A percentile compares a stretch with the other conserved stretches of the same genome.
phyloP scores from a whole-genome alignment of 2,888 invertebrate genomes.

The Brenthis hecate region DNA sequence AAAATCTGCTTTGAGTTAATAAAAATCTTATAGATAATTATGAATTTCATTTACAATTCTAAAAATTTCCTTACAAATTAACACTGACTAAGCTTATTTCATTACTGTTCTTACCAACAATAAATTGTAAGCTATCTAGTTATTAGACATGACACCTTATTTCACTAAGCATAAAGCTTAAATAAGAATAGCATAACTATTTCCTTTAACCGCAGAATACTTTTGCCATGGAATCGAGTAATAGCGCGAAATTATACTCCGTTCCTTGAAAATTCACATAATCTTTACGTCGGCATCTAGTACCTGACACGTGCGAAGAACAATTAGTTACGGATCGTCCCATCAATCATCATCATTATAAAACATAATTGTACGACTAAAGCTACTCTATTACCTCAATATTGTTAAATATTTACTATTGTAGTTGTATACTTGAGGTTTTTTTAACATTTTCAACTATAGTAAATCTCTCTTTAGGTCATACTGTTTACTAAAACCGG shows the following conservation, averaged over 20 bases:
- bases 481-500: conserved; percentile 6
- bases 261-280: conserved; percentile 44
- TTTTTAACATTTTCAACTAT: background rate
- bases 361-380: conserved; percentile 19
- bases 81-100: too few relatives aligned
- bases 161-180: background rate
- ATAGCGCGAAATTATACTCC: conserved; percentile 53
- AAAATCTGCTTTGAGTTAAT: background rate
- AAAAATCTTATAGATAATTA: too few relatives aligned
- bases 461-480: background rate
- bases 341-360: conserved; percentile 26
- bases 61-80: too few relatives aligned
- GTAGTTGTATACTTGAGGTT: background rate
- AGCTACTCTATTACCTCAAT: conserved; percentile 5
- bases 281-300: conserved; percentile 41
- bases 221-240: conserved; percentile 45
- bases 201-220: conserved; percentile 21
- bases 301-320: conserved; percentile 42
- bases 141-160: too few relatives aligned
- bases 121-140: too few relatives aligned
- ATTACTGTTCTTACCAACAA: too few relatives aligned
- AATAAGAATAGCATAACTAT: conserved; percentile 8
- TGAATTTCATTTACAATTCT: too few relatives aligned
- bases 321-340: conserved; percentile 36
- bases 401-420: background rate